These are phyloP conservation scores for Eumaeus atala DNA, from an alignment of 1,140 invertebrate genomes.

Conservation along the genomic window DNA sequence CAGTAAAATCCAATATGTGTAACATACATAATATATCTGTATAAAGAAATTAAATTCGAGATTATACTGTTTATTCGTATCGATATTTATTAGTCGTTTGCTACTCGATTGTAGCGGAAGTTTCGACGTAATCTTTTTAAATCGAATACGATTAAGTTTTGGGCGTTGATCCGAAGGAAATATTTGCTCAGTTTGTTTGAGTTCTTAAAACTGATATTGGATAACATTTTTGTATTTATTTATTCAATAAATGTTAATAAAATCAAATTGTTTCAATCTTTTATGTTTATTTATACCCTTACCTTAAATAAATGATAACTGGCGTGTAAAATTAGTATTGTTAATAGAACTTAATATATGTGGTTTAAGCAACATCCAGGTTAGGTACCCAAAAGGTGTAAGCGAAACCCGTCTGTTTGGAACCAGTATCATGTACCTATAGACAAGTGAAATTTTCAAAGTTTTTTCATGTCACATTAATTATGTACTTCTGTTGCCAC, in stretches of 20 bases:
- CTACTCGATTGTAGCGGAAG: conserved; percentile 29
- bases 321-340: no score
- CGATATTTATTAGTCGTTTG: conserved; percentile 8
- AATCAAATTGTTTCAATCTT: conserved; percentile 37
- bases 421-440: no score
- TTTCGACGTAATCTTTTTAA: conserved; percentile 56
- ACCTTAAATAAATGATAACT: no score
- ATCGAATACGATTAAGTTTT: conserved; percentile 39
- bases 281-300: neutral
- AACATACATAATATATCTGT: conserved; percentile 15
- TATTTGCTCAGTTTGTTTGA: conserved; percentile 61
- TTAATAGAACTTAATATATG: no score
- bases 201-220: conserved; percentile 53
- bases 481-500: no score
- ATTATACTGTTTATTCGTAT: conserved; percentile 15
- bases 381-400: no score
- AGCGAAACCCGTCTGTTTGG: no score
- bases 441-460: no score
- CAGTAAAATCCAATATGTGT: conserved; percentile 1
- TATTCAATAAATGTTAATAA: conserved; percentile 74
- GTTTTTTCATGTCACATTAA: no score
- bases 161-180: conserved; percentile 39
- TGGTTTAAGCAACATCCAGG: no score
- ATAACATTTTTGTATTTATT: conserved; percentile 72
- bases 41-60: conserved; percentile 20